Conservation (phyloP, 2,888 invertebrate species). For the Amphiduros pacificus region DNA sequence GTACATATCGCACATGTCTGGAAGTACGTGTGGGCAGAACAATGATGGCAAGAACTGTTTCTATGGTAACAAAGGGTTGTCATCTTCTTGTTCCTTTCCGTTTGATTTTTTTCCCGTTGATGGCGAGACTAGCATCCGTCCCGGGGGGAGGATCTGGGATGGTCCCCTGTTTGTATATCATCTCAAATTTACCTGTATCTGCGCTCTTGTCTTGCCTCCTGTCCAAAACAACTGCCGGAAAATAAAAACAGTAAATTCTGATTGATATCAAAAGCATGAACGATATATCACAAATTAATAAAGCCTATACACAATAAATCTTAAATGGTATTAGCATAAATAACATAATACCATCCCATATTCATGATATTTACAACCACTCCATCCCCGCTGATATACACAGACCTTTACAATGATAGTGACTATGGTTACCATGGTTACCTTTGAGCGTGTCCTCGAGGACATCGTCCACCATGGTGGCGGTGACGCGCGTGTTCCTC, state of each 20-base stretch:
- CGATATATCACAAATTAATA: no score
- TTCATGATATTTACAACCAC: no score
- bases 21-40: no score
- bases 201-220: conserved; percentile 51
- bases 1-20: no score
- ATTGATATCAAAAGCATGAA: no score
- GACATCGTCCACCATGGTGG: conserved; percentile 78
- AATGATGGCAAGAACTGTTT: no score
- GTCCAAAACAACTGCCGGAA: conserved; percentile 55
- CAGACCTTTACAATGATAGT: neutral
- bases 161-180: conserved; percentile 50
- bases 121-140: conserved; percentile 36
- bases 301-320: no score
- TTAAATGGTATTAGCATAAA: no score
- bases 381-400: no score
- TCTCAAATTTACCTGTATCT: conserved; percentile 56
- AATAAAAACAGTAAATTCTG: neutral
- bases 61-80: no score
- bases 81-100: no score
- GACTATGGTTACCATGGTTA: conserved; percentile 37
- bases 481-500: conserved; percentile 81
- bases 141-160: conserved; percentile 55
- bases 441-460: conserved; percentile 86
- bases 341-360: no score
- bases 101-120: neutral